phyloP scores from a whole-genome alignment of 2,113 vertebrate species.

The Hassar affinis region DNA sequence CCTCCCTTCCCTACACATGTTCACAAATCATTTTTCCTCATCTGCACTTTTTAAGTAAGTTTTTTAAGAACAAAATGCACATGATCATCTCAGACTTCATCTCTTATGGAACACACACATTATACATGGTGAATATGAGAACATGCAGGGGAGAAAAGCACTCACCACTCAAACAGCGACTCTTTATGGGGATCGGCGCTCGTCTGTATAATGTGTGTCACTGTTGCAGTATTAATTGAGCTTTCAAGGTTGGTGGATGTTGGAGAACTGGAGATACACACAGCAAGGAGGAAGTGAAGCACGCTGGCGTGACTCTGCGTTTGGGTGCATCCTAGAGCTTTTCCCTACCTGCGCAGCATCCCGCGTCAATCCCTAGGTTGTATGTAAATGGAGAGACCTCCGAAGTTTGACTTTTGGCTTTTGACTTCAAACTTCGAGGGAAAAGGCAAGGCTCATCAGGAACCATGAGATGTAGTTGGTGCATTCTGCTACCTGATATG shows the following conservation, averaged over 20 bases:
- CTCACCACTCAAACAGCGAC: background rate
- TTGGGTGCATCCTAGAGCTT: background rate
- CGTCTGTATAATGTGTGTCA: constrained; percentile 1
- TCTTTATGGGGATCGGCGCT: background rate
- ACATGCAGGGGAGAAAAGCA: background rate
- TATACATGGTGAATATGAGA: background rate
- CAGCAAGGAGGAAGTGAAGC: constrained; percentile 19
- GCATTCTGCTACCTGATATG: background rate
- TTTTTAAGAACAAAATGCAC: constrained; percentile 39
- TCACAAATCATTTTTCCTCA: constrained; percentile 21
- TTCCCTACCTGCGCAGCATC: constrained; percentile 7
- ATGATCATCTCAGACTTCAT: constrained; percentile 19
- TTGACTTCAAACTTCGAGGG: background rate
- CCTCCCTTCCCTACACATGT: background rate
- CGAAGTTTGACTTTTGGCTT: background rate
- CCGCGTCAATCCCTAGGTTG: background rate
- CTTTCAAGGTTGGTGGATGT: background rate
- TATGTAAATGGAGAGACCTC: background rate
- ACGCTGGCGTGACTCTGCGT: constrained; percentile 1
- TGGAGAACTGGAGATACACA: background rate
- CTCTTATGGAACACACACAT: background rate
- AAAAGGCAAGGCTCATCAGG: background rate
- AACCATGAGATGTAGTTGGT: background rate
- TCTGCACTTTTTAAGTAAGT: constrained; percentile 46
- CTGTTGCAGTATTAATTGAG: constrained; percentile 49